phyloP scores from a whole-genome alignment of 64 coral and sea anemone species.

The Porites australiensis region DNA sequence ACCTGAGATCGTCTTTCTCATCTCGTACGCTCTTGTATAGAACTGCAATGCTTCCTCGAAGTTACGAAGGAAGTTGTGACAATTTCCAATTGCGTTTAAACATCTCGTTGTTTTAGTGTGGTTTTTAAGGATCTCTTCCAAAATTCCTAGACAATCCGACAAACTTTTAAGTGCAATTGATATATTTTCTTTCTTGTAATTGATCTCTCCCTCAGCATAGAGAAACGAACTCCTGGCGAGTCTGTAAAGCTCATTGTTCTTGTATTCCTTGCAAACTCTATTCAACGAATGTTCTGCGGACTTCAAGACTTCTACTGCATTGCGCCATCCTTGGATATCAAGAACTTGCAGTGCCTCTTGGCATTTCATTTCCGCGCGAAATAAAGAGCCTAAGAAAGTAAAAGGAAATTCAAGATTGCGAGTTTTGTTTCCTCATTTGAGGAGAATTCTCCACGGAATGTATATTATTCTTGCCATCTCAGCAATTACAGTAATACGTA shows the following conservation, averaged over 20 bases:
- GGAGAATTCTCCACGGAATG: no score
- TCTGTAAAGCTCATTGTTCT: not conserved
- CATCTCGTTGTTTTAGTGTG: conserved; percentile 36
- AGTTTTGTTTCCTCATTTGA: no score
- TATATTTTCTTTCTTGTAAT: not conserved
- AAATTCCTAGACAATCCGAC: not conserved
- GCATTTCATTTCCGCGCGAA: conserved; percentile 23
- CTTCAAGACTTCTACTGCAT: not conserved
- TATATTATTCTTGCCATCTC: not conserved
- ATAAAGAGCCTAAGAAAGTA: not conserved
- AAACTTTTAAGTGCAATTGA: not conserved
- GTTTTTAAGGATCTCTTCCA: conserved; percentile 11
- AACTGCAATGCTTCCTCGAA: not conserved
- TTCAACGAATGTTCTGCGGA: not conserved
- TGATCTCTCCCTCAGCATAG: conserved; percentile 26
- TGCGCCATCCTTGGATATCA: not conserved
- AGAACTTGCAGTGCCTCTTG: not conserved
- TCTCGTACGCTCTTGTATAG: conserved; percentile 45
- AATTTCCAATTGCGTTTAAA: conserved; percentile 55
- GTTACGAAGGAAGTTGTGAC: not conserved
- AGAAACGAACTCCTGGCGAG: not conserved
- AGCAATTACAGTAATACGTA: no score
- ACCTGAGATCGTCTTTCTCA: conserved; percentile 38
- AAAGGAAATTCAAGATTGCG: not conserved
- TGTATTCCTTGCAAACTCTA: not conserved